Conservation (phyloP, 2,113 vertebrate species). For the Taurulus bubalis region DNA sequence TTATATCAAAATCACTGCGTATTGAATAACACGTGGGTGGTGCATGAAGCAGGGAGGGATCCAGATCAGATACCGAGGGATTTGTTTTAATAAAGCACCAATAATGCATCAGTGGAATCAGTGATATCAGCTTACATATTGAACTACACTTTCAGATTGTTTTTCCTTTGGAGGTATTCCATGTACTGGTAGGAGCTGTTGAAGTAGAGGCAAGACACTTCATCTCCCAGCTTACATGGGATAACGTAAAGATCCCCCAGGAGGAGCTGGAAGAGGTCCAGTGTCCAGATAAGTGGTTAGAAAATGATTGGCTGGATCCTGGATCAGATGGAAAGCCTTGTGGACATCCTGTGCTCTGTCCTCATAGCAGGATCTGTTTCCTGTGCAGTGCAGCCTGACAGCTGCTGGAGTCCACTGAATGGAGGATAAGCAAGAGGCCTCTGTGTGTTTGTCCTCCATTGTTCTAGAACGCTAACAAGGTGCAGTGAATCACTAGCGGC, state of each 20-base stretch:
- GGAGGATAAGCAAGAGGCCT: background rate
- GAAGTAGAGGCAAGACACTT: background rate
- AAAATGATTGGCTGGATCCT: background rate
- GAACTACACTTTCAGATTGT: background rate
- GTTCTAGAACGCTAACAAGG: background rate
- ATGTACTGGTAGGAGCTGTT: background rate
- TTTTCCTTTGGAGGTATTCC: background rate
- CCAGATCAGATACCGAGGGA: slow-evolving; percentile 16
- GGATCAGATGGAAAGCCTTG: background rate
- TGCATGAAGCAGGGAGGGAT: background rate
- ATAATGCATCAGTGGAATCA: background rate
- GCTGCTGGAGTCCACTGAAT: background rate
- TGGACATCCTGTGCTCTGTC: background rate
- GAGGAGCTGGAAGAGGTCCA: slow-evolving; percentile 1
- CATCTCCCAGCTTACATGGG: background rate
- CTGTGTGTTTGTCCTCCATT: background rate
- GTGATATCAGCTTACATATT: slow-evolving; percentile 5
- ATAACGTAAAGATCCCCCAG: background rate
- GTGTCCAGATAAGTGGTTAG: background rate
- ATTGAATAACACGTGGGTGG: slow-evolving; percentile 10
- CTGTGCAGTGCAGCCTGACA: background rate
- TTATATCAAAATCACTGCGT: background rate
- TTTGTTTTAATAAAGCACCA: background rate
- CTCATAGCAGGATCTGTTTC: background rate
- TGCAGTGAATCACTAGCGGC: background rate